Percentiles rank a stretch among this genome's conserved stretches.
Evolutionary conservation across 2,888 invertebrate species (phyloP).

Genomic region (Chloromyia formosa): DNA sequence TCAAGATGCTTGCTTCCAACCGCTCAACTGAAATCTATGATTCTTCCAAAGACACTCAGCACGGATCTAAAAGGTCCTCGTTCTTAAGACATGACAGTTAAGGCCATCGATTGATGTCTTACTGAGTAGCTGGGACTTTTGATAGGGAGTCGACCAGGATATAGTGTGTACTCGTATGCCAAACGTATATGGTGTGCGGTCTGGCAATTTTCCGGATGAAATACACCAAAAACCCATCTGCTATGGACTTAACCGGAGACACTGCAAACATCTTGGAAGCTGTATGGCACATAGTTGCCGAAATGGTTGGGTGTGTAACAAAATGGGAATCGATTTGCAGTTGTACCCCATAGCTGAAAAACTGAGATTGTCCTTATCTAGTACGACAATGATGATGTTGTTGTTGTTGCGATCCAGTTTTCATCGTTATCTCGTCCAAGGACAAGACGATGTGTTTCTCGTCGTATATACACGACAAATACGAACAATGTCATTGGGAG

Average conservation of each 20-base stretch:
- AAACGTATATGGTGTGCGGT: not conserved
- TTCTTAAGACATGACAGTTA: not conserved
- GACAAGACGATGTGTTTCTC: not conserved
- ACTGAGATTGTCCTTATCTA: no score
- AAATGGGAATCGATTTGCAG: not conserved
- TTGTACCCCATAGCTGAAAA: no score
- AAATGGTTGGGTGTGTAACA: not conserved
- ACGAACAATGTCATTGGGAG: conserved; percentile 15
- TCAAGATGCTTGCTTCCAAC: no score
- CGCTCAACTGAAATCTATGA: no score
- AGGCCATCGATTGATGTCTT: conserved; percentile 38
- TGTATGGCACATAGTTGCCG: not conserved
- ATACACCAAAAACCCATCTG: conserved; percentile 19
- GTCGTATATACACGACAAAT: conserved; percentile 22
- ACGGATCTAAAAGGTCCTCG: no score
- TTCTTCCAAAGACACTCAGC: no score
- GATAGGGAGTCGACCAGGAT: not conserved
- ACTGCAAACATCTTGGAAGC: not conserved
- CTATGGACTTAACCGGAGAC: not conserved
- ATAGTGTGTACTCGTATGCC: not conserved
- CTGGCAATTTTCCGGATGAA: conserved; percentile 38
- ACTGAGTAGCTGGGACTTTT: conserved; percentile 3
- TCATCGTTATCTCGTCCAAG: not conserved
- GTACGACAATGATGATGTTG: not conserved
- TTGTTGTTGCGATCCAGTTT: not conserved